Percentiles rank a stretch among this genome's conserved stretches.
Conservation (phyloP, 1,140 invertebrate species). For the Chironomus striatipennis region DNA sequence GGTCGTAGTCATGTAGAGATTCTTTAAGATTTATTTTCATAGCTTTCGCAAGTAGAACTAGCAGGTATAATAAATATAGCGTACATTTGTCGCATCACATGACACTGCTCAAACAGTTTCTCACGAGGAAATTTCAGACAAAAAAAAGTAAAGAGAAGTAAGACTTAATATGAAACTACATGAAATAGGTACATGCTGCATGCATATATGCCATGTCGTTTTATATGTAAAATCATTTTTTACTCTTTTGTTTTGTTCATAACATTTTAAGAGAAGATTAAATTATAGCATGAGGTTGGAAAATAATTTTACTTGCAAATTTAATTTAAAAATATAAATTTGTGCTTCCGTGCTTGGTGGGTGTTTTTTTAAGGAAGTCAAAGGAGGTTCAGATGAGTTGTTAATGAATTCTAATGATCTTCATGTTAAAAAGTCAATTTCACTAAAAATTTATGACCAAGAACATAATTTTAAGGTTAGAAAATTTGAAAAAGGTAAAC, state of each 20-base stretch:
- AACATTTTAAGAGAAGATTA: not conserved
- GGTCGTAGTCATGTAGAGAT: not conserved
- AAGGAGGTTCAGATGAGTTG: too few relatives aligned
- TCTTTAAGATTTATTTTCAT: constrained; percentile 15
- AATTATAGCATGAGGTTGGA: not conserved
- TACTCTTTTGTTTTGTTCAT: not conserved
- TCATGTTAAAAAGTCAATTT: too few relatives aligned
- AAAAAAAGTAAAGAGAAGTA: not conserved
- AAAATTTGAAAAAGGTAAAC: too few relatives aligned
- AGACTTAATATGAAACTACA: not conserved
- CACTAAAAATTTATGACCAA: too few relatives aligned
- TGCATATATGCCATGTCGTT: constrained; percentile 6
- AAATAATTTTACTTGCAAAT: constrained; percentile 1
- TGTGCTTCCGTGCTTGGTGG: too few relatives aligned
- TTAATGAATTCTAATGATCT: too few relatives aligned
- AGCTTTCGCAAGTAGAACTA: not conserved
- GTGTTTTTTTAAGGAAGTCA: not conserved
- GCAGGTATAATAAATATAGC: not conserved
- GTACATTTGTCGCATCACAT: not conserved
- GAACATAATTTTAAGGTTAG: too few relatives aligned
- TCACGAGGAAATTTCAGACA: not conserved
- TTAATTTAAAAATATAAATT: not conserved
- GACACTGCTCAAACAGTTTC: not conserved
- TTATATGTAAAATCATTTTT: not conserved
- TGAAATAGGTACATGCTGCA: constrained; percentile 5